These are phyloP conservation scores for Anabacerthia variegaticeps DNA, from an alignment of 2,797 vertebrate species.

Conservation along the genomic window DNA sequence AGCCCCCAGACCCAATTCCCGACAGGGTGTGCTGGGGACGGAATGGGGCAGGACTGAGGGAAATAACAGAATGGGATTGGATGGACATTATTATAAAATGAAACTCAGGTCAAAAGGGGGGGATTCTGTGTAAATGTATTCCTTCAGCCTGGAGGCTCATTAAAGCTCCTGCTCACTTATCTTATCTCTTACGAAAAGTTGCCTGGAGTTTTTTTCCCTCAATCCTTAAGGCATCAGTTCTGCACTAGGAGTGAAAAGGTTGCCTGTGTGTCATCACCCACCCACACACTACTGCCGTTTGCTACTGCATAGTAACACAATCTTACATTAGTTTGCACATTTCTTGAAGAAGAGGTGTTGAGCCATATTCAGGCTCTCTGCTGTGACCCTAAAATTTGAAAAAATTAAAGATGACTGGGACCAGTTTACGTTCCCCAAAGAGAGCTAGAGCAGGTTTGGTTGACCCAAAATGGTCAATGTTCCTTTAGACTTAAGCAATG, in stretches of 20 bases:
- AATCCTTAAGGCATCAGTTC: background rate
- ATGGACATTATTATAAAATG: too few relatives aligned
- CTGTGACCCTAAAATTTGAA: background rate
- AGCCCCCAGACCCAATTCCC: too few relatives aligned
- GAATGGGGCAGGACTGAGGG: too few relatives aligned
- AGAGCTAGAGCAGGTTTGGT: background rate
- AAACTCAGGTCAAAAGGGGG: too few relatives aligned
- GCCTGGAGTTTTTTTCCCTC: too few relatives aligned
- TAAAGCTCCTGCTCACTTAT: too few relatives aligned
- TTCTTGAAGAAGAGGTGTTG: background rate
- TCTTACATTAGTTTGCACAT: background rate
- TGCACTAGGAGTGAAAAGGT: background rate
- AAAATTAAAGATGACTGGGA: background rate
- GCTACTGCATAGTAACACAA: accelerated
- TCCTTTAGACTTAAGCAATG: background rate
- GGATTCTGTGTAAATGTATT: too few relatives aligned
- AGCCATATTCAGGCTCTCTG: background rate
- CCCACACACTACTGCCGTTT: background rate
- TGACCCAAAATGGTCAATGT: accelerated
- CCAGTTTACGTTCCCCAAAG: background rate
- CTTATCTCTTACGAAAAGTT: too few relatives aligned
- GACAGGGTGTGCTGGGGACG: too few relatives aligned
- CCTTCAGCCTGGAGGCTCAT: too few relatives aligned
- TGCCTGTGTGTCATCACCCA: background rate
- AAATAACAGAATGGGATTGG: too few relatives aligned